These are phyloP conservation scores for Chlorodrepanis virens DNA, from an alignment of 2,113 vertebrate genomes.

Conservation along the genomic window DNA sequence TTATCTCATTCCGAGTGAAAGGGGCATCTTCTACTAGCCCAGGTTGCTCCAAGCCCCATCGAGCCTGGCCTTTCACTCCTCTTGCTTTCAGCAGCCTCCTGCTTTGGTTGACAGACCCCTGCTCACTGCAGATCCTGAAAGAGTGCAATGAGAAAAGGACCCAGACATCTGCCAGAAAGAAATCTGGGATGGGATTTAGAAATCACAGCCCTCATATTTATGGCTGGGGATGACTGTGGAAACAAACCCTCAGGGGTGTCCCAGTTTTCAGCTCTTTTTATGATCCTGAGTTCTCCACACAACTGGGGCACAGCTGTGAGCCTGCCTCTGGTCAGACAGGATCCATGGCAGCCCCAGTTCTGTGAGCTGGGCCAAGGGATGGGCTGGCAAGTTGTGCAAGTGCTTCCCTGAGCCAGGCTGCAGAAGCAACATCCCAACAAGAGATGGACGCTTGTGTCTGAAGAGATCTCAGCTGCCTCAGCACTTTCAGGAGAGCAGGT, in stretches of 20 bases:
- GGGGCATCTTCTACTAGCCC: background rate
- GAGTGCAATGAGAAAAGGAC: background rate
- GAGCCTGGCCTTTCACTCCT: background rate
- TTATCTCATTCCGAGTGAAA: rapidly evolving
- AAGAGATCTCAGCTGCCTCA: background rate
- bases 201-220: background rate
- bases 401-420: background rate
- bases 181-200: background rate
- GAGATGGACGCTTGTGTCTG: rapidly evolving
- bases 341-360: background rate
- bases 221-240: background rate
- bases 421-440: background rate
- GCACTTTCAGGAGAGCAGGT: background rate
- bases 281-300: background rate
- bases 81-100: background rate
- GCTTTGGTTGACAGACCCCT: background rate
- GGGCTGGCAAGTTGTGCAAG: background rate
- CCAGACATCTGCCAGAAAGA: background rate
- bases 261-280: background rate
- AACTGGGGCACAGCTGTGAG: background rate
- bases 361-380: background rate
- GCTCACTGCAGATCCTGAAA: background rate
- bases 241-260: background rate
- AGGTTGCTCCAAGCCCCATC: background rate
- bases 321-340: background rate